A percentile compares a stretch with the other conserved stretches of the same genome.
Conservation (phyloP, 2,888 invertebrate species). For the Tubulanus polymorphus region DNA sequence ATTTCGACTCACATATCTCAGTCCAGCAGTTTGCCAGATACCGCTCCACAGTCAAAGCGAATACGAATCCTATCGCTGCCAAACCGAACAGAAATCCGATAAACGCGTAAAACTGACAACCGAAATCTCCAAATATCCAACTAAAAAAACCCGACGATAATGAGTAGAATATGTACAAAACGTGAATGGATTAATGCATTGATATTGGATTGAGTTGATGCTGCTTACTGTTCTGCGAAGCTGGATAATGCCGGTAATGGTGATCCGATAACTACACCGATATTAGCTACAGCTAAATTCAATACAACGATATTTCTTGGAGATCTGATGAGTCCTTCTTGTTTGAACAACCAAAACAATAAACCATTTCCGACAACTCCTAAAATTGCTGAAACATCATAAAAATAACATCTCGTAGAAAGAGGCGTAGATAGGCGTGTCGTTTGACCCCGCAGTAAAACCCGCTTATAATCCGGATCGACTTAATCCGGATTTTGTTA, state of each 20-base stretch:
- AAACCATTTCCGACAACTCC: conserved; percentile 25
- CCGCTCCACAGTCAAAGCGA: conserved; percentile 34
- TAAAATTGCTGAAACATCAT: conserved; percentile 23
- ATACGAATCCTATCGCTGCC: conserved; percentile 30
- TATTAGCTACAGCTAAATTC: conserved; percentile 30
- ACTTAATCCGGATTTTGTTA: too few relatives aligned
- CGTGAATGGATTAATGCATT: too few relatives aligned
- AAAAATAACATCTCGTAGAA: too few relatives aligned
- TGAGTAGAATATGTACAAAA: too few relatives aligned
- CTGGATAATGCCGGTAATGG: conserved; percentile 36
- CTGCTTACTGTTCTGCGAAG: conserved; percentile 39
- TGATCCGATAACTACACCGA: conserved; percentile 29
- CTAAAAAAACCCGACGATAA: conserved; percentile 21
- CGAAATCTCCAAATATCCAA: conserved; percentile 40
- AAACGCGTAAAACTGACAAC: conserved; percentile 40
- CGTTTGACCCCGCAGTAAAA: too few relatives aligned
- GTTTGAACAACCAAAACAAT: conserved; percentile 19
- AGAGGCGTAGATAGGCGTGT: too few relatives aligned
- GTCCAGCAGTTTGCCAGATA: conserved; percentile 23
- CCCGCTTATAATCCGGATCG: too few relatives aligned
- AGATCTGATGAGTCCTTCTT: conserved; percentile 19
- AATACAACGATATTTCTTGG: conserved; percentile 26
- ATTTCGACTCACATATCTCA: conserved; percentile 22
- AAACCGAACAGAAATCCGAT: conserved; percentile 42
- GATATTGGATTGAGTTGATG: too few relatives aligned